Percentiles rank a stretch among this genome's conserved stretches.
Conservation (phyloP, 2,888 invertebrate genomes). For the Ceratothoa steindachneri region DNA sequence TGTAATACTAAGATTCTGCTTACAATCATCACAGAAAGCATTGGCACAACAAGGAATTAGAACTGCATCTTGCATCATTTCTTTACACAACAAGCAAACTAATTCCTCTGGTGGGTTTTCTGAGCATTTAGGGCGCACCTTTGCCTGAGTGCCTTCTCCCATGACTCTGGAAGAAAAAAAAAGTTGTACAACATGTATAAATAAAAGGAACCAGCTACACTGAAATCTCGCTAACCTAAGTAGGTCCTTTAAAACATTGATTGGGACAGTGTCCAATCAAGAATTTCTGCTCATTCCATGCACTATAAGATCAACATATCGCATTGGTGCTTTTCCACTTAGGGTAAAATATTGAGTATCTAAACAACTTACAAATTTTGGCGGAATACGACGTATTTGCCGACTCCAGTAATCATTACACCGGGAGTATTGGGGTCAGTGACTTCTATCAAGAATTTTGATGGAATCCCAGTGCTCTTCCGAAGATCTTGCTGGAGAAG, state of each 20-base stretch:
- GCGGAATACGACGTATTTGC: conserved; percentile 80
- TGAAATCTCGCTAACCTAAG: neutral
- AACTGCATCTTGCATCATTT: conserved; percentile 89
- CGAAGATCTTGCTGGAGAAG: conserved; percentile 64
- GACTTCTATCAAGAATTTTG: conserved; percentile 92
- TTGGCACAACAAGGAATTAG: conserved; percentile 98
- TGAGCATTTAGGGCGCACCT: neutral
- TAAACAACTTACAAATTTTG: conserved; percentile 83
- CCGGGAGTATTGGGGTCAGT: conserved; percentile 82
- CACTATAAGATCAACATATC: too few species aligned
- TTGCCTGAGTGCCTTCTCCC: conserved; percentile 56
- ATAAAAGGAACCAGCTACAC: neutral
- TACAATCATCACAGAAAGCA: conserved; percentile 97
- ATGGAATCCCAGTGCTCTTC: conserved; percentile 93
- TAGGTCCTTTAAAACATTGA: too few species aligned
- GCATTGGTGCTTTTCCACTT: too few species aligned
- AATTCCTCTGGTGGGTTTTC: conserved; percentile 74
- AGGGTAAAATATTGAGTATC: too few species aligned
- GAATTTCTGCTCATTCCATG: too few species aligned
- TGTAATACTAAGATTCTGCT: too few species aligned
- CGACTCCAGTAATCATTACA: conserved; percentile 82
- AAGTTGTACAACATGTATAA: too few species aligned
- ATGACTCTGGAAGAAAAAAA: conserved; percentile 62
- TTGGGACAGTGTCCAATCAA: too few species aligned
- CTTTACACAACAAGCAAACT: conserved; percentile 85